A percentile compares a stretch with the other conserved stretches of the same genome.
phyloP scores from a whole-genome alignment of 2,888 invertebrate genomes.

The Brachylomia viminalis region DNA sequence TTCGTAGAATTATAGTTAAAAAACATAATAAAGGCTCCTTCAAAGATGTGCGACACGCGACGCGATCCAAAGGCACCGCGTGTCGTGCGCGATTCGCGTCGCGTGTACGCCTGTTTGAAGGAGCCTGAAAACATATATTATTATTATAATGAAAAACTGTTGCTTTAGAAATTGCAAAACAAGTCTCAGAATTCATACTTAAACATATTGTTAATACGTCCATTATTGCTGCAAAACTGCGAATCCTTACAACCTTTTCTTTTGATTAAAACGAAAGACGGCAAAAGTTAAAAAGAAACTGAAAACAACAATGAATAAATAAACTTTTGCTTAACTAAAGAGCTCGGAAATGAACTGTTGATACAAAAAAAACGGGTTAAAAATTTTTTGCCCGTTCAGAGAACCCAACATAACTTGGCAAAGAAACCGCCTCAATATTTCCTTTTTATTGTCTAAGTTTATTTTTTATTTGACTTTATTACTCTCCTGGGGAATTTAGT shows the following conservation, averaged over 20 bases:
- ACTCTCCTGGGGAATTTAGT: constrained; percentile 40
- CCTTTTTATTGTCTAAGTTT: constrained; percentile 55
- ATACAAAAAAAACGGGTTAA: constrained; percentile 33
- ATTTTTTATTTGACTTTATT: constrained; percentile 59
- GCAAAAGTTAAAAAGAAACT: background rate
- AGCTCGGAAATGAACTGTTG: constrained; percentile 32
- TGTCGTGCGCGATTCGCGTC: too few relatives aligned
- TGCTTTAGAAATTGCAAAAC: background rate
- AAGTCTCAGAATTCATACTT: background rate
- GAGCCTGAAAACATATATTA: too few relatives aligned
- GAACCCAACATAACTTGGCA: constrained; percentile 34
- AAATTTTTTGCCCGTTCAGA: constrained; percentile 14
- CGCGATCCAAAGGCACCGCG: too few relatives aligned
- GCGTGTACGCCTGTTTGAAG: too few relatives aligned
- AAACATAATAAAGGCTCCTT: background rate
- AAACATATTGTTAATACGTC: background rate
- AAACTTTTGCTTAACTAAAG: constrained; percentile 15
- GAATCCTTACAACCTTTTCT: background rate
- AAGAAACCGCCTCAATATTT: constrained; percentile 49
- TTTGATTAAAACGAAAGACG: background rate
- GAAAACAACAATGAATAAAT: constrained; percentile 7
- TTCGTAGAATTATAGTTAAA: background rate
- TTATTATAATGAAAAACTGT: background rate
- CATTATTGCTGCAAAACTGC: background rate
- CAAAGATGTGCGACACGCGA: too few relatives aligned